A percentile compares a stretch with the other conserved stretches of the same genome.
These are phyloP conservation scores for Cheumatopsyche charites DNA, from an alignment of 1,140 invertebrate genomes.

Conservation along the genomic window DNA sequence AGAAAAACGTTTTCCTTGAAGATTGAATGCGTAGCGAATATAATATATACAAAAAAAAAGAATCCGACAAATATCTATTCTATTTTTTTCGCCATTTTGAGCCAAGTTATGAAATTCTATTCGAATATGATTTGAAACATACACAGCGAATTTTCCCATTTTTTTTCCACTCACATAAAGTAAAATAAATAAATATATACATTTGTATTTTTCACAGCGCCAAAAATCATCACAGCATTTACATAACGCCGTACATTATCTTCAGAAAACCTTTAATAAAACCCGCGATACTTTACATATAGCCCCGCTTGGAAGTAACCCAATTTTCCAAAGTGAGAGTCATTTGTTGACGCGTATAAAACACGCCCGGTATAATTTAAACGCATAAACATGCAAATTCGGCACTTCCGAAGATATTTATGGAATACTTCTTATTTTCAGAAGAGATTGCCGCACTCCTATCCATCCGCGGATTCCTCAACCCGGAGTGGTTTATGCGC, in stretches of 20 bases:
- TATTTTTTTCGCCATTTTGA: not conserved
- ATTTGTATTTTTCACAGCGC: no score
- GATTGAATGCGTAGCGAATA: constrained; percentile 30
- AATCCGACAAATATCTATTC: not conserved
- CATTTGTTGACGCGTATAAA: not conserved
- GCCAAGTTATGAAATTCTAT: not conserved
- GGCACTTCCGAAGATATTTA: constrained; percentile 1
- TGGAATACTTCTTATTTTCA: constrained; percentile 1
- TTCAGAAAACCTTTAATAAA: no score
- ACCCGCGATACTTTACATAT: no score
- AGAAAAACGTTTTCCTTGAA: constrained; percentile 24
- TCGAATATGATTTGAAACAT: not conserved
- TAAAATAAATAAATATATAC: no score
- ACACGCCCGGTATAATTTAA: not conserved
- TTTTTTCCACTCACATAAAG: no score
- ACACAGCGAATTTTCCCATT: not conserved
- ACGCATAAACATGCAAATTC: constrained; percentile 14
- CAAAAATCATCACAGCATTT: no score
- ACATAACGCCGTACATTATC: no score
- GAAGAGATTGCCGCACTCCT: constrained; percentile 17
- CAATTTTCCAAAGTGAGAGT: not conserved
- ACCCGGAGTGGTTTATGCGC: not conserved
- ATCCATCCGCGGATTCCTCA: not conserved
- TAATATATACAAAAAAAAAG: constrained; percentile 17
- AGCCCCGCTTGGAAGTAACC: no score